These are phyloP conservation scores for Hymenopus coronatus DNA, from an alignment of 2,888 invertebrate species.

Conservation along the genomic window DNA sequence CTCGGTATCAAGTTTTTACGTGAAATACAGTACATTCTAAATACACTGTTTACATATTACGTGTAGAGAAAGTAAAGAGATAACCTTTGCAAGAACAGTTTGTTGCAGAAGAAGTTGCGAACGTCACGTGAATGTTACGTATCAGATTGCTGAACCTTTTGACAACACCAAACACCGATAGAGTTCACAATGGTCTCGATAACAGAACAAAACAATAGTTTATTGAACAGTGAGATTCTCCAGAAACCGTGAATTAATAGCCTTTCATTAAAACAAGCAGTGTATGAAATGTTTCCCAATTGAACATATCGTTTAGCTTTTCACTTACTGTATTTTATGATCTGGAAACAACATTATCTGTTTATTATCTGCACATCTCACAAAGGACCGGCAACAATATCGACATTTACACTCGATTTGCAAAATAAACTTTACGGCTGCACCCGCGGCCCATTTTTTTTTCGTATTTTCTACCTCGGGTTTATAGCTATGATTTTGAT, in stretches of 20 bases:
- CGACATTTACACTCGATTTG: background rate
- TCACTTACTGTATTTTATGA: background rate
- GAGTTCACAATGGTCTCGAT: background rate
- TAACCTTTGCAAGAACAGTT: too few relatives aligned
- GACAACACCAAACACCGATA: too few relatives aligned
- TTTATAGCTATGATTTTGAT: background rate
- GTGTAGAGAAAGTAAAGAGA: too few relatives aligned
- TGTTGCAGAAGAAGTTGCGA: too few relatives aligned
- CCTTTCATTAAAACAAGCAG: background rate
- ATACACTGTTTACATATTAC: too few relatives aligned
- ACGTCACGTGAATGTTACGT: too few relatives aligned
- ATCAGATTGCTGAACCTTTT: too few relatives aligned
- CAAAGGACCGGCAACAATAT: background rate
- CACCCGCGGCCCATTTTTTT: too few relatives aligned
- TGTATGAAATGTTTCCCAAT: background rate
- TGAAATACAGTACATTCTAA: too few relatives aligned
- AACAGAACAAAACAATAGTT: background rate
- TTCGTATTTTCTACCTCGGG: too few relatives aligned
- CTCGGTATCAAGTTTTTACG: too few relatives aligned
- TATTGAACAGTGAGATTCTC: background rate
- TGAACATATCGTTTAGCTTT: background rate
- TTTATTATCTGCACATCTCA: background rate
- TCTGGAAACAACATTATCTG: background rate
- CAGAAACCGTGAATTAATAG: background rate
- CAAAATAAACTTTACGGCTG: background rate